Evolutionary conservation across 2,888 invertebrate genomes (phyloP).

Genomic region (Erebia ligea): DNA sequence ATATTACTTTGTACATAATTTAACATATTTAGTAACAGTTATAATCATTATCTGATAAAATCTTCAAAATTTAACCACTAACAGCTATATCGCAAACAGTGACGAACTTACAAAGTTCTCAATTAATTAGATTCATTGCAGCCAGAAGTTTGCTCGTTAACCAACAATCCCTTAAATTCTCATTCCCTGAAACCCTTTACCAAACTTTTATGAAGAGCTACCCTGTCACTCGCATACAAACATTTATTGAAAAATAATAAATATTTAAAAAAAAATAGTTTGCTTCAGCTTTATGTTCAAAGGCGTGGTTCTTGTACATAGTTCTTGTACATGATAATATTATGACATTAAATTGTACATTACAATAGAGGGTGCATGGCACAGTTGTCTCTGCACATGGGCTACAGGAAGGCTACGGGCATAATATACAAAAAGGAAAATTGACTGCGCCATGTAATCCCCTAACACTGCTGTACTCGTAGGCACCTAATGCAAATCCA

Average conservation of each 20-base stretch:
- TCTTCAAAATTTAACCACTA: slow-evolving; percentile 42
- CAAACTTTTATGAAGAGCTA: slow-evolving; percentile 68
- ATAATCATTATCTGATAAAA: too few relatives aligned
- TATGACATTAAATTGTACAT: too few relatives aligned
- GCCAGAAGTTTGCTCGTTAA: slow-evolving; percentile 78
- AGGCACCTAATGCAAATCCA: too few relatives aligned
- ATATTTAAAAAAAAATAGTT: neutral
- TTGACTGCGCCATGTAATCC: too few relatives aligned
- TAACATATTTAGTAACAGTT: too few relatives aligned
- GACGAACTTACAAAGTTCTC: slow-evolving; percentile 66
- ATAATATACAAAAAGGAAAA: too few relatives aligned
- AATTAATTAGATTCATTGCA: slow-evolving; percentile 78
- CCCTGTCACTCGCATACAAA: slow-evolving; percentile 66
- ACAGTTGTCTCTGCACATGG: too few relatives aligned
- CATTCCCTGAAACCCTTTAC: slow-evolving; percentile 71
- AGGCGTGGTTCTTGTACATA: neutral
- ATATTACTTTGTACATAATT: neutral
- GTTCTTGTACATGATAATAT: too few relatives aligned
- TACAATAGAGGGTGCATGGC: too few relatives aligned
- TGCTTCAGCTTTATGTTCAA: neutral
- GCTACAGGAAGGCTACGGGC: too few relatives aligned
- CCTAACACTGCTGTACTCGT: too few relatives aligned
- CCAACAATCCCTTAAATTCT: slow-evolving; percentile 70
- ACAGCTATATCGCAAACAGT: slow-evolving; percentile 51
- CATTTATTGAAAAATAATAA: slow-evolving; percentile 35